Percentiles rank a stretch among this genome's conserved stretches.
These are phyloP conservation scores for Lobophora halterata DNA, from an alignment of 2,888 invertebrate species.

Conservation along the genomic window DNA sequence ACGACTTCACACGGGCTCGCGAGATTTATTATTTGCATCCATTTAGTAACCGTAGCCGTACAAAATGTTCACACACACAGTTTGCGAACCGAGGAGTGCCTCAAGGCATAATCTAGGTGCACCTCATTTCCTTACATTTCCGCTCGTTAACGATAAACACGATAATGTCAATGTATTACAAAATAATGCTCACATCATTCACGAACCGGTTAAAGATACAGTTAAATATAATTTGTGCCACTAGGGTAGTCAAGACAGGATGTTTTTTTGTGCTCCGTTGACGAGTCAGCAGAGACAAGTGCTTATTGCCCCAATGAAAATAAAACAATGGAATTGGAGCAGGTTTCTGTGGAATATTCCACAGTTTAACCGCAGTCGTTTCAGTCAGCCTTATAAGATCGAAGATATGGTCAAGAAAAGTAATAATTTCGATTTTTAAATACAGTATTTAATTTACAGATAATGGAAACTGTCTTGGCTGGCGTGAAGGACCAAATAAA, in stretches of 20 bases:
- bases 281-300: conserved; percentile 31
- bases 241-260: conserved; percentile 47
- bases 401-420: too few species aligned
- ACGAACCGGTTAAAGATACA: conserved; percentile 60
- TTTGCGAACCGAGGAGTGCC: conserved; percentile 49
- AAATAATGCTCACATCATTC: conserved; percentile 60
- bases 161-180: conserved; percentile 65
- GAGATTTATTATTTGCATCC: conserved; percentile 32
- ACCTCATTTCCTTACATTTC: conserved; percentile 62
- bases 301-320: conserved; percentile 37
- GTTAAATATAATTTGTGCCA: conserved; percentile 64
- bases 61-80: conserved; percentile 42
- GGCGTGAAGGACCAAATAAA: conserved; percentile 91
- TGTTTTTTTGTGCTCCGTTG: conserved; percentile 36
- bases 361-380: conserved; percentile 28
- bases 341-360: conserved; percentile 51
- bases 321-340: conserved; percentile 39
- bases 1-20: conserved; percentile 30
- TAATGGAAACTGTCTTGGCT: conserved; percentile 95
- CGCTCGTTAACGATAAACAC: conserved; percentile 65
- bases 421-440: conserved; percentile 34
- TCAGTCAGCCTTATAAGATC: conserved; percentile 36
- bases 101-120: conserved; percentile 50
- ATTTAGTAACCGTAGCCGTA: conserved; percentile 36
- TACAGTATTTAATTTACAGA: conserved; percentile 73